Evolutionary conservation across 2,113 vertebrate species (phyloP).

Genomic region (Spermophilus dauricus): DNA sequence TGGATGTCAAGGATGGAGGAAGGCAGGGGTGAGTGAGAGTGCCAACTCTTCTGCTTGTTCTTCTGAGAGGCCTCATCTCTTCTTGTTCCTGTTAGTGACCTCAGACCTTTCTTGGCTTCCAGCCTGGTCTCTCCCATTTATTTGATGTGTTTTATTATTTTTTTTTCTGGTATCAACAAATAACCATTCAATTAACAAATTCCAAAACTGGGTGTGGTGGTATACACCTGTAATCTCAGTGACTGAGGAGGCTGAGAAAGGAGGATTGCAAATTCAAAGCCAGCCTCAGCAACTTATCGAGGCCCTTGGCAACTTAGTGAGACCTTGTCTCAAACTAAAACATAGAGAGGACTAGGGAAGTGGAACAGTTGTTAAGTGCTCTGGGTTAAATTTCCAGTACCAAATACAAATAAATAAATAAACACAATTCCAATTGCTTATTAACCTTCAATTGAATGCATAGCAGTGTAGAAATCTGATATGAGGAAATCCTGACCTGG

Average conservation of each 20-base stretch:
- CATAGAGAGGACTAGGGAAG: no score
- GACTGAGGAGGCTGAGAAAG: no score
- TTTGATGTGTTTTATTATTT: slow-evolving; percentile 57
- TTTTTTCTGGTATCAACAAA: background rate
- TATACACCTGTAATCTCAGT: no score
- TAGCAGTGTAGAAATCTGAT: background rate
- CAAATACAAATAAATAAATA: no score
- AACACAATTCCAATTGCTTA: background rate
- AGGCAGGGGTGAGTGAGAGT: rapidly evolving
- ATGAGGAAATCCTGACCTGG: slow-evolving; percentile 12
- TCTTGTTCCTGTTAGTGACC: slow-evolving; percentile 17
- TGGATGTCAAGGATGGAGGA: background rate
- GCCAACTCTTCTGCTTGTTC: background rate
- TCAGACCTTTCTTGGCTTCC: slow-evolving; percentile 28
- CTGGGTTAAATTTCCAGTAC: no score
- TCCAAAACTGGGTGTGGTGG: background rate
- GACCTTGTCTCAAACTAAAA: no score
- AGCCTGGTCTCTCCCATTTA: background rate
- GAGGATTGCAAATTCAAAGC: no score
- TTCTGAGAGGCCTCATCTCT: slow-evolving; percentile 26
- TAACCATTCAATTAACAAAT: slow-evolving; percentile 34
- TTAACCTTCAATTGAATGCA: background rate
- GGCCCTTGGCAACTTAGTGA: no score
- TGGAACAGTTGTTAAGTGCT: no score
- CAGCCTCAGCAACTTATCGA: no score